These are phyloP conservation scores for Orchesellides sinensis DNA, from an alignment of 2,888 invertebrate genomes.

Conservation along the genomic window DNA sequence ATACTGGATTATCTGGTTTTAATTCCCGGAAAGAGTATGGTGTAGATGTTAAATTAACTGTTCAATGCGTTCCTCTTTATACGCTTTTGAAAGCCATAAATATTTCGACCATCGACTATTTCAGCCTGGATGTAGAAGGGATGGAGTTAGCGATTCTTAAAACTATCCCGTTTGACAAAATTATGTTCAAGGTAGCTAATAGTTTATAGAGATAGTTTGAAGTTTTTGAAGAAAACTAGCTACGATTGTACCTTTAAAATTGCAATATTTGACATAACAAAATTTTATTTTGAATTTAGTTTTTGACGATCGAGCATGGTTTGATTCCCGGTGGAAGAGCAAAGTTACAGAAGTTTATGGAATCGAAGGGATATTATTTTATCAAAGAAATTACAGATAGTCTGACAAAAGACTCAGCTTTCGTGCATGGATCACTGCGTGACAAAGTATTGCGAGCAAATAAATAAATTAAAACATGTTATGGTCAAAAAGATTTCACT, in stretches of 20 bases:
- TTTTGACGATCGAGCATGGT: background rate
- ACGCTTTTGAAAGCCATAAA: constrained; percentile 14
- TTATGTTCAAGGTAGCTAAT: constrained; percentile 22
- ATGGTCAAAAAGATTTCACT: too few species aligned
- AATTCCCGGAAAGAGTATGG: background rate
- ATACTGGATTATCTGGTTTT: background rate
- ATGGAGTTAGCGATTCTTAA: constrained; percentile 25
- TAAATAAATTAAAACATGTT: too few species aligned
- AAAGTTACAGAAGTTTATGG: background rate
- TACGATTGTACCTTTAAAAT: background rate
- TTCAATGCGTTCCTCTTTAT: constrained; percentile 33
- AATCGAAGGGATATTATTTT: constrained; percentile 4
- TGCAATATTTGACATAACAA: background rate
- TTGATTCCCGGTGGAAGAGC: background rate
- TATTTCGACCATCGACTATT: constrained; percentile 1
- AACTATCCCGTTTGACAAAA: constrained; percentile 42
- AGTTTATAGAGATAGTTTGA: background rate
- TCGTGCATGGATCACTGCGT: background rate
- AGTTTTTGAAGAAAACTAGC: background rate
- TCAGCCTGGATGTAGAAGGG: constrained; percentile 43
- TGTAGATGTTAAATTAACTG: background rate
- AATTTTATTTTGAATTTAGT: background rate
- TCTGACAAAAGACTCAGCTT: background rate
- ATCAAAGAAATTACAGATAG: background rate
- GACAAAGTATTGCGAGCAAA: background rate